Percentiles rank a stretch among this genome's conserved stretches.
Conservation (phyloP, 2,797 vertebrate species). For the Babyrousa celebensis region DNA sequence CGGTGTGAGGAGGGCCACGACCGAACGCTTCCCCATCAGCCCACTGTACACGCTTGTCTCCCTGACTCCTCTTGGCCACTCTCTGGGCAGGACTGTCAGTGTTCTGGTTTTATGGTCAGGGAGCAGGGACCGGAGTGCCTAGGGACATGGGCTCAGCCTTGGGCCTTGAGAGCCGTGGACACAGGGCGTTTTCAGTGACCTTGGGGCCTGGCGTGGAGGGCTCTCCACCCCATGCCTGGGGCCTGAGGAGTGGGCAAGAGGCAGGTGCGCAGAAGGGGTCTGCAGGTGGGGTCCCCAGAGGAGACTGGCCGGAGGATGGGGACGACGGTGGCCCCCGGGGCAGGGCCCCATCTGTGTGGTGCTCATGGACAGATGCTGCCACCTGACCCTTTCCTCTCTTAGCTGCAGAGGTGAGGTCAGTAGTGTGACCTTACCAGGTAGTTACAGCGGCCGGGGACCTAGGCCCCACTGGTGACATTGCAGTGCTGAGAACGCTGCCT, state of each 20-base stretch:
- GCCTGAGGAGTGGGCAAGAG: background rate
- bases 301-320: background rate
- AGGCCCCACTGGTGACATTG: background rate
- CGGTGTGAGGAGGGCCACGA: fast-evolving
- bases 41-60: background rate
- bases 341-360: no score
- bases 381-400: background rate
- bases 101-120: background rate
- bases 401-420: background rate
- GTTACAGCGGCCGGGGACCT: background rate
- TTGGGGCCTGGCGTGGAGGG: background rate
- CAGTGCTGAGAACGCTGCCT: background rate
- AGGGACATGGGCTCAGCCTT: background rate
- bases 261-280: background rate
- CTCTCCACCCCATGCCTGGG: no score
- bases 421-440: background rate
- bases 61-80: background rate
- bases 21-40: background rate
- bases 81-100: background rate
- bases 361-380: no score
- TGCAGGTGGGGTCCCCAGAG: background rate
- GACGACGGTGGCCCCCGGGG: no score
- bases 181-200: background rate
- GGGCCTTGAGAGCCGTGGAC: background rate
- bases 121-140: background rate